phyloP scores from a whole-genome alignment of 2,797 vertebrate genomes.

The Semaprochilodus insignis region DNA sequence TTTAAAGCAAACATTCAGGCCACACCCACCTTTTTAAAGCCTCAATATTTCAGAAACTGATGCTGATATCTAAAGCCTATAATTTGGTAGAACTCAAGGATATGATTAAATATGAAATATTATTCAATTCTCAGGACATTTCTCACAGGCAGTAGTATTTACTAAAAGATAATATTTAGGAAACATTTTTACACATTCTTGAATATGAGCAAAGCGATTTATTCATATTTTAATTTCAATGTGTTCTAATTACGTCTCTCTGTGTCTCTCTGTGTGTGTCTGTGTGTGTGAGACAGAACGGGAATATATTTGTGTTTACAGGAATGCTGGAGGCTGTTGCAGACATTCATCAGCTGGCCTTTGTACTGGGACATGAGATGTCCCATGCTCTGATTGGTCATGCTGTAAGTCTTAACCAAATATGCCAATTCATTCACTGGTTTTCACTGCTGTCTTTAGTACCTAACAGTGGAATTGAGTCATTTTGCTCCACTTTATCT shows the following conservation, averaged over 20 bases:
- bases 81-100: too few species aligned
- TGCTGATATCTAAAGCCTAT: too few species aligned
- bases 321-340: slow-evolving; percentile 86
- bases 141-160: too few species aligned
- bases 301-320: slow-evolving; percentile 93
- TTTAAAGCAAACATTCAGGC: too few species aligned
- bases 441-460: neutral
- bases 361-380: slow-evolving; percentile 94
- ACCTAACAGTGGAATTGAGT: neutral
- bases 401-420: slow-evolving; percentile 82
- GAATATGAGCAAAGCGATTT: neutral
- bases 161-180: too few species aligned
- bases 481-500: neutral
- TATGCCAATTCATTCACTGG: too few species aligned
- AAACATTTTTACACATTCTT: neutral
- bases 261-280: neutral
- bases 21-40: too few species aligned
- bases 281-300: slow-evolving; percentile 79
- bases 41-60: too few species aligned
- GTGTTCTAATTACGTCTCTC: neutral
- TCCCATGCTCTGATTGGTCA: slow-evolving; percentile 92
- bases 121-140: too few species aligned
- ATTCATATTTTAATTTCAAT: neutral
- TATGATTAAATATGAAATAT: too few species aligned
- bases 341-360: slow-evolving; percentile 89